Evolutionary conservation across 2,113 vertebrate species (phyloP), one percentile per base, ranked within the genome.

Genomic region (Baryphthengus martii): DNA sequence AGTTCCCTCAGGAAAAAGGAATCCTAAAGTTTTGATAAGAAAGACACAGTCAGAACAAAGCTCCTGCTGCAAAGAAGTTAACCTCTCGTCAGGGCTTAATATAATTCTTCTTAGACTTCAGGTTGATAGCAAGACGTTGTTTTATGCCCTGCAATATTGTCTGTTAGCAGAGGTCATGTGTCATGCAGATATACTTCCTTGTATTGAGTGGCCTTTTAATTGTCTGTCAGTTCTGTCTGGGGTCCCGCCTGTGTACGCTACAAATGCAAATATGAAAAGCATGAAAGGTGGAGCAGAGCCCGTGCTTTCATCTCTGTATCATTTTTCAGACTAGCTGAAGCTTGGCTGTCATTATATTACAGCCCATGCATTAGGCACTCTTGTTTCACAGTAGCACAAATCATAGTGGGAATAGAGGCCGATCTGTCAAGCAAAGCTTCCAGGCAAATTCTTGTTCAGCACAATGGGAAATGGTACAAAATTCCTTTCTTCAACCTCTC

Each of bases 211-310:
- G 95, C 93, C 97, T 98, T 96, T 98, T 98, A 99, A 98, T 98
- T 98, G 98, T 98, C 98, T 98, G 98, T 98, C 98, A 98, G 98
- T 98, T 98, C 97, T 98, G 98, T 98, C 98, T 98, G 97, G 97
- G 96, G 96, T 87, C 97, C 96, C 3, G 96, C 96, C 97, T 98
- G 93, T 97, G 97, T 90, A 94, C 45, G 55, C 95, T 98, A 97
- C 97, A 98, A 98, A 98, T 98, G 98, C 98, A 98, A 98, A 98
- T 98, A 98, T 97, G 98, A 97, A 98, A 98, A 98, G 91, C 98
- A 98, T 98, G 98, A 98, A 98, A 99, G 98, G 98, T 98, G 98
- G 98, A 98, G 98, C 97, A 98, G 92, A 97, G 97, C 94, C 97
- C 67, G 33, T 96, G 97, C 98, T 99, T 99, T 98, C 98, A 98